Conservation (phyloP, 1,140 invertebrate species). For the Aleiodes sp. region DNA sequence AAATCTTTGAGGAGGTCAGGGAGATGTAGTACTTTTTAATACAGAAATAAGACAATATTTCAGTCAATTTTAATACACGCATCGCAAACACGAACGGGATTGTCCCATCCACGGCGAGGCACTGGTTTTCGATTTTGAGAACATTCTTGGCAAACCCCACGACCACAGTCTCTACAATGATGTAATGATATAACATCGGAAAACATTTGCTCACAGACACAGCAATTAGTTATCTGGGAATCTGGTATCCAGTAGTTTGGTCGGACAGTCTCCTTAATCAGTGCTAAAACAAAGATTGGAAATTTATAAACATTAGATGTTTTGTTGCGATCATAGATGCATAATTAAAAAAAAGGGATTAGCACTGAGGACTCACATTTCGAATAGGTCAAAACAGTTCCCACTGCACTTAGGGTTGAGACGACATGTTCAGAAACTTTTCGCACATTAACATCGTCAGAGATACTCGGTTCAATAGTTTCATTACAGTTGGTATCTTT, state of each 20-base stretch:
- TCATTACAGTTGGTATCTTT: constrained; percentile 50
- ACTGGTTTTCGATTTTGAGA: constrained; percentile 72
- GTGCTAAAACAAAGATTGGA: constrained; percentile 61
- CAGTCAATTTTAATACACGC: constrained; percentile 65
- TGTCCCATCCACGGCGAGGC: constrained; percentile 74
- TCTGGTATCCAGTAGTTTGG: constrained; percentile 86
- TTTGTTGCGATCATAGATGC: too few relatives aligned
- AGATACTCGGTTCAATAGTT: constrained; percentile 36
- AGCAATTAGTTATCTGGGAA: constrained; percentile 73
- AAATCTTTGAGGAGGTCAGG: background rate
- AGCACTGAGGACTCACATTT: constrained; percentile 57
- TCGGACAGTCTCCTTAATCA: constrained; percentile 82
- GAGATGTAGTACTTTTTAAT: background rate
- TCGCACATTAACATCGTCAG: constrained; percentile 69
- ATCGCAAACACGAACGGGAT: constrained; percentile 77
- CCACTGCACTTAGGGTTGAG: constrained; percentile 70
- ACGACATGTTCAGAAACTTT: constrained; percentile 74
- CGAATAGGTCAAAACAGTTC: constrained; percentile 68
- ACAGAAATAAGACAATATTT: background rate
- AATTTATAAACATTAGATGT: background rate
- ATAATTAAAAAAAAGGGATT: background rate
- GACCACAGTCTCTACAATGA: constrained; percentile 81
- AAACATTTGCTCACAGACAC: constrained; percentile 69
- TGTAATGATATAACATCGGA: constrained; percentile 67
- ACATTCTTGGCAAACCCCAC: constrained; percentile 76